Percentiles rank a stretch among this genome's conserved stretches.
phyloP scores from a whole-genome alignment of 2,888 invertebrate species.

The Hypselothyrea guttata region DNA sequence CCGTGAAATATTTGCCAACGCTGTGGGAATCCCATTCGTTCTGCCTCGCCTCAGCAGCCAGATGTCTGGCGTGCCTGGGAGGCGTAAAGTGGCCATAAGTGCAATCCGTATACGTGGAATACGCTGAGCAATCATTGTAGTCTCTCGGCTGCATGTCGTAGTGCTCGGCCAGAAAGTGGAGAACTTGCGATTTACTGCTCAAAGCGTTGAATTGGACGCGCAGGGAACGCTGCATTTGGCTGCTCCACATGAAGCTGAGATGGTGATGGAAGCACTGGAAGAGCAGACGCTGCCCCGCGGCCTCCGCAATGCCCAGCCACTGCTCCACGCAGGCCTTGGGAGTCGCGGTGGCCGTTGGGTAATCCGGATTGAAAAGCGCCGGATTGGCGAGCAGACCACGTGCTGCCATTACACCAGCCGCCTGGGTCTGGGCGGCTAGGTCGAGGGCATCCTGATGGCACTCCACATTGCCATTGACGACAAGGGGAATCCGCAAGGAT shows the following conservation, averaged over 20 bases:
- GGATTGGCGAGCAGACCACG: constrained; percentile 95
- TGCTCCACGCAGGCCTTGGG: constrained; percentile 90
- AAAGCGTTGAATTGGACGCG: constrained; percentile 91
- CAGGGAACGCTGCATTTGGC: constrained; percentile 87
- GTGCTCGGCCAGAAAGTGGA: constrained; percentile 87
- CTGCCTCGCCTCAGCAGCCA: constrained; percentile 27
- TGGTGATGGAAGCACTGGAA: constrained; percentile 97
- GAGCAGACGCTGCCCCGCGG: constrained; percentile 85
- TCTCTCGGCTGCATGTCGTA: constrained; percentile 82
- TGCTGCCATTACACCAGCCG: constrained; percentile 95
- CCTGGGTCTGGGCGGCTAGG: constrained; percentile 87
- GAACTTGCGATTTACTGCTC: constrained; percentile 86
- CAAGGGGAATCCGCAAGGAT: constrained; percentile 88
- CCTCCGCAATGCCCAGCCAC: constrained; percentile 89
- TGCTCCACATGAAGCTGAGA: constrained; percentile 97
- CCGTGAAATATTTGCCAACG: constrained; percentile 76
- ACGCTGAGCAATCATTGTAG: not conserved
- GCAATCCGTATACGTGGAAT: constrained; percentile 55
- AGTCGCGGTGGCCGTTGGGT: constrained; percentile 82
- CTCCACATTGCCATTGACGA: constrained; percentile 96
- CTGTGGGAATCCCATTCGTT: constrained; percentile 47
- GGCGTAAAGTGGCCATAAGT: constrained; percentile 62
- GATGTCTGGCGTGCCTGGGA: constrained; percentile 40
- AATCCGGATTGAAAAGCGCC: constrained; percentile 87
- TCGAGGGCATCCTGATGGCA: constrained; percentile 87